These are phyloP conservation scores for Hyposmocoma kahamanoa DNA, from an alignment of 1,140 invertebrate genomes.

Conservation along the genomic window DNA sequence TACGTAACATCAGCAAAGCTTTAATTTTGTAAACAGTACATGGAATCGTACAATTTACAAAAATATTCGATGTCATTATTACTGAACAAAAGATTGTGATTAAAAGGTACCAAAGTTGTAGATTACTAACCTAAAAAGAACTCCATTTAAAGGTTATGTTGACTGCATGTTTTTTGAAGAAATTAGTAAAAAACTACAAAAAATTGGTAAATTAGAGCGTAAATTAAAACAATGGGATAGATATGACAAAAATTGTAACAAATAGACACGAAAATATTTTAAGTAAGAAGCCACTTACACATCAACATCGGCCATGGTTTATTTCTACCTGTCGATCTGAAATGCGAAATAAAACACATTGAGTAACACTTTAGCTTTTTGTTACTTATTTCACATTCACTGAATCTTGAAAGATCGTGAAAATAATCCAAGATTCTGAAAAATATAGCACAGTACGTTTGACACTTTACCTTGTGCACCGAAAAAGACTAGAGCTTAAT, in stretches of 20 bases:
- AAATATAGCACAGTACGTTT: conserved; percentile 43
- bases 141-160: conserved; percentile 48
- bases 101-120: not conserved
- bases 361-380: conserved; percentile 27
- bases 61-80: too few species aligned
- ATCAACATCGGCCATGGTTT: conserved; percentile 67
- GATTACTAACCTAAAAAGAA: not conserved
- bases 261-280: conserved; percentile 2
- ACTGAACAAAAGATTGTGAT: conserved; percentile 11
- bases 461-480: conserved; percentile 69
- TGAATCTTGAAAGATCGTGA: conserved; percentile 35
- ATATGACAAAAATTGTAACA: too few species aligned
- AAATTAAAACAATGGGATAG: not conserved
- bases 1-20: too few species aligned
- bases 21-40: too few species aligned
- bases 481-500: conserved; percentile 50
- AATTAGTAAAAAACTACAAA: too few species aligned
- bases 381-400: conserved; percentile 16
- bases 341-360: conserved; percentile 48
- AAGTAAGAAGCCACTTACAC: conserved; percentile 55
- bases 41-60: too few species aligned
- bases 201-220: not conserved
- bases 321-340: conserved; percentile 47
- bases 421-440: conserved; percentile 51
- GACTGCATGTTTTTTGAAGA: conserved; percentile 26